Conservation (phyloP, 2,888 invertebrate species). For the Xanthorhoe designata region DNA sequence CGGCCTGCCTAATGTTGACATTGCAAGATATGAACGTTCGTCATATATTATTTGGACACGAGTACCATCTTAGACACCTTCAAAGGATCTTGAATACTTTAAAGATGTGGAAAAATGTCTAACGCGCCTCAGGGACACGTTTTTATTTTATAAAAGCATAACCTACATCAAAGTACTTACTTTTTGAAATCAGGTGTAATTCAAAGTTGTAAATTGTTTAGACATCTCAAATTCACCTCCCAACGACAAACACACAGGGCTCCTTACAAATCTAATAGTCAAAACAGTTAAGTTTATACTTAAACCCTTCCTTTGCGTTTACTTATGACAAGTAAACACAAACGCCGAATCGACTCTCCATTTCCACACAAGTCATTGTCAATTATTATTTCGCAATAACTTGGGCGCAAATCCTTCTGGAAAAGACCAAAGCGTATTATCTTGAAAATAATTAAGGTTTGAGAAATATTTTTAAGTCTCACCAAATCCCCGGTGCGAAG, state of each 20-base stretch:
- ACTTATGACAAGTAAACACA: slow-evolving; percentile 35
- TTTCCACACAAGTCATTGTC: slow-evolving; percentile 42
- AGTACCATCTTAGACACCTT: too few species aligned
- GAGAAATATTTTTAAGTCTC: slow-evolving; percentile 48
- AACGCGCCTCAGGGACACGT: too few species aligned
- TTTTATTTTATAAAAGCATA: too few species aligned
- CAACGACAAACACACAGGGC: slow-evolving; percentile 51
- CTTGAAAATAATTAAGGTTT: slow-evolving; percentile 55
- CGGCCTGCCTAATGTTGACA: too few species aligned
- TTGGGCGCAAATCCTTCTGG: slow-evolving; percentile 56
- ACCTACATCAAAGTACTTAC: too few species aligned
- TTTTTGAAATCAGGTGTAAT: too few species aligned
- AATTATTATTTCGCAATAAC: slow-evolving; percentile 32
- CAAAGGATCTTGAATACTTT: too few species aligned
- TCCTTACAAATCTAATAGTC: slow-evolving; percentile 48
- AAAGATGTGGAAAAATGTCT: too few species aligned
- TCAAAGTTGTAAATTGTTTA: too few species aligned
- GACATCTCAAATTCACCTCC: slow-evolving; percentile 30
- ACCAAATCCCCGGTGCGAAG: slow-evolving; percentile 56
- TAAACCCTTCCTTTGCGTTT: slow-evolving; percentile 58
- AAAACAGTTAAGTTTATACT: slow-evolving; percentile 62
- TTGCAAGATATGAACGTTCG: too few species aligned
- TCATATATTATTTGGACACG: too few species aligned
- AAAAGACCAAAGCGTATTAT: slow-evolving; percentile 79
- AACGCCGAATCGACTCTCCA: slow-evolving; percentile 31